These are phyloP conservation scores for Gasterosteus aculeatus DNA, from an alignment of 2,113 vertebrate genomes.

Conservation along the genomic window DNA sequence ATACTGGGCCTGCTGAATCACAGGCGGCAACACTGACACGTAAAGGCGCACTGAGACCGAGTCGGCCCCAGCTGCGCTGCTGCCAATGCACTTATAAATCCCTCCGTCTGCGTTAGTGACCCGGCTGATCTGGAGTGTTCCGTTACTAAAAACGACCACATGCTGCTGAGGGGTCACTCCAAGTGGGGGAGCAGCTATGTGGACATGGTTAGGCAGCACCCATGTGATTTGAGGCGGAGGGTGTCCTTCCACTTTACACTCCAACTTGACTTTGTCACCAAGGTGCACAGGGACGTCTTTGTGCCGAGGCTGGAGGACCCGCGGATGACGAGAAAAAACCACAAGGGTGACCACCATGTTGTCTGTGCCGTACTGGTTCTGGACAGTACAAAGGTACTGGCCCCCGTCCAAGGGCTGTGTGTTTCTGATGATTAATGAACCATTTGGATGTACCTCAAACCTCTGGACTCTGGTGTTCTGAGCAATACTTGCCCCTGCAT, in stretches of 20 bases:
- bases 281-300: constrained; percentile 83
- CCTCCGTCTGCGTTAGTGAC: constrained; percentile 83
- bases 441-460: constrained; percentile 88
- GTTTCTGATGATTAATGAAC: constrained; percentile 85
- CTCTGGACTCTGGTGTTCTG: constrained; percentile 82
- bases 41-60: constrained; percentile 84
- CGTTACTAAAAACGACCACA: constrained; percentile 80
- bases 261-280: constrained; percentile 82
- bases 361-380: constrained; percentile 85
- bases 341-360: constrained; percentile 76
- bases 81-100: constrained; percentile 88
- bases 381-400: constrained; percentile 87
- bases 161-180: constrained; percentile 59
- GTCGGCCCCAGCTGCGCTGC: constrained; percentile 86
- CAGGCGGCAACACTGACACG: constrained; percentile 82
- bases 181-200: constrained; percentile 55
- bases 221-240: constrained; percentile 86
- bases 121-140: constrained; percentile 83
- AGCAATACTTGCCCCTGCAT: constrained; percentile 84
- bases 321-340: constrained; percentile 82
- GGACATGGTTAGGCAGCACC: constrained; percentile 85
- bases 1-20: constrained; percentile 82
- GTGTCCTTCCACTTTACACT: constrained; percentile 84
- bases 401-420: constrained; percentile 85
- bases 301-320: constrained; percentile 80